Percentiles rank a stretch among this genome's conserved stretches.
Conservation (phyloP, 1,140 invertebrate species). For the Argopecten irradians region DNA sequence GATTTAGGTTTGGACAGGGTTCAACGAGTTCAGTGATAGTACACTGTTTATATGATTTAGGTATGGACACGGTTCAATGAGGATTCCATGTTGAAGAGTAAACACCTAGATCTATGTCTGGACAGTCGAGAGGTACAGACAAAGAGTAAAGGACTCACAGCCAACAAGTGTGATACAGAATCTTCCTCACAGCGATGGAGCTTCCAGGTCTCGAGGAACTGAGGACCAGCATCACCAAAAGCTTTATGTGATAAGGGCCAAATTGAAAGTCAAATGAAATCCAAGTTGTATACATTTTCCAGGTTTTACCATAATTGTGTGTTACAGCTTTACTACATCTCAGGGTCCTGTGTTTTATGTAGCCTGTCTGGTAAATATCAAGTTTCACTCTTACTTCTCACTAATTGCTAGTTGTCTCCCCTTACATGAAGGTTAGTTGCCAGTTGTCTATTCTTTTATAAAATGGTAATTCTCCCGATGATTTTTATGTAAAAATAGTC, state of each 20-base stretch:
- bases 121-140: constrained; percentile 84
- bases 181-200: constrained; percentile 84
- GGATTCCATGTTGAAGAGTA: constrained; percentile 85
- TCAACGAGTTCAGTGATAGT: too few species aligned
- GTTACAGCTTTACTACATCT: constrained; percentile 5
- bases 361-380: not conserved
- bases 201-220: constrained; percentile 58
- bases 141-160: constrained; percentile 84
- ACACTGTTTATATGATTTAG: constrained; percentile 77
- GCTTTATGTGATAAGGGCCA: not conserved
- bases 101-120: constrained; percentile 86
- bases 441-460: too few species aligned
- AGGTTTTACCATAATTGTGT: not conserved
- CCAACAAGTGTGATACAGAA: constrained; percentile 84
- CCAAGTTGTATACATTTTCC: not conserved
- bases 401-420: too few species aligned
- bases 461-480: too few species aligned
- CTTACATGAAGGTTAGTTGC: too few species aligned
- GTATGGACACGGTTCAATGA: constrained; percentile 85
- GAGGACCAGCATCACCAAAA: not conserved
- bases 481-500: too few species aligned
- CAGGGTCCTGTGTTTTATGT: not conserved
- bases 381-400: not conserved
- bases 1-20: too few species aligned
- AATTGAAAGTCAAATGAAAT: constrained; percentile 1